Conservation (phyloP, 2,113 vertebrate species). For the Recurvirostra avosetta region DNA sequence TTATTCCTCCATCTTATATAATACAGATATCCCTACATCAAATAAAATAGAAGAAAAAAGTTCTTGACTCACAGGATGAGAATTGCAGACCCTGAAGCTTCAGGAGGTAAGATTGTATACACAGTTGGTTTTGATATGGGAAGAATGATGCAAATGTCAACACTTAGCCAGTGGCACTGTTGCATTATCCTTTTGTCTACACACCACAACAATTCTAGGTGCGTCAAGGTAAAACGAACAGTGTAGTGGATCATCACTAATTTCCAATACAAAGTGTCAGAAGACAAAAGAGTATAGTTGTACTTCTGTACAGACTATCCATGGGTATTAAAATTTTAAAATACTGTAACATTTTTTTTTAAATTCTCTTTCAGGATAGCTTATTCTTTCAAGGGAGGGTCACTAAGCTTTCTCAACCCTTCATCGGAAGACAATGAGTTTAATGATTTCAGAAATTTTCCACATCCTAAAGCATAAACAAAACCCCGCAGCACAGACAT, state of each 20-base stretch:
- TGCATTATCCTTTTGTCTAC: neutral
- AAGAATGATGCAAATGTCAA: neutral
- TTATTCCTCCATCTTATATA: neutral
- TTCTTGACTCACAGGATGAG: neutral
- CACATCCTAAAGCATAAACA: neutral
- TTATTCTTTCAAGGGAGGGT: neutral
- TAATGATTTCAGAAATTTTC: neutral
- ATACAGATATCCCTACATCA: neutral
- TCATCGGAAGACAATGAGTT: neutral
- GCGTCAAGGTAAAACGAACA: neutral
- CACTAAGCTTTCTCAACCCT: neutral
- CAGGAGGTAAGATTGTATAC: rapidly evolving
- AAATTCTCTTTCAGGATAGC: neutral
- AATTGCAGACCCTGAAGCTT: neutral
- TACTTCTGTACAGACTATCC: neutral
- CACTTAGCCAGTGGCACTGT: neutral
- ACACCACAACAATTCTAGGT: neutral
- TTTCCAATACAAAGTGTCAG: neutral
- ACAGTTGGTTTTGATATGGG: neutral
- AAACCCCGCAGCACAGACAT: neutral
- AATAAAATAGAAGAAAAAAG: neutral
- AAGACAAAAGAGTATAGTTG: neutral
- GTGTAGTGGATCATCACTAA: neutral
- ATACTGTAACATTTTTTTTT: neutral
- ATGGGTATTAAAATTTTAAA: neutral